phyloP scores from a whole-genome alignment of 1,140 invertebrate species.

The Gerris buenoi region DNA sequence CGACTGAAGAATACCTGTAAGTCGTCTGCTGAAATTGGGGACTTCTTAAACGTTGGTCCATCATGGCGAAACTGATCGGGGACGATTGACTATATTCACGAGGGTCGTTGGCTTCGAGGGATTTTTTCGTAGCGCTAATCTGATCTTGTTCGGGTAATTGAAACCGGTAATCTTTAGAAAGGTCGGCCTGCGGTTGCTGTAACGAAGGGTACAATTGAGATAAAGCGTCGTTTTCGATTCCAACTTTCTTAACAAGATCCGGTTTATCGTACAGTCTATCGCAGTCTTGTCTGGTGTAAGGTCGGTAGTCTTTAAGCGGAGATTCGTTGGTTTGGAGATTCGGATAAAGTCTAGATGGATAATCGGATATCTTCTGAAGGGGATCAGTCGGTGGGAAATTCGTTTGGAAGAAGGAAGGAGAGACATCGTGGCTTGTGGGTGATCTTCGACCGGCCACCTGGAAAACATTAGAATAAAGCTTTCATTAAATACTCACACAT shows the following conservation, averaged over 20 bases:
- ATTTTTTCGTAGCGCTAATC: background rate
- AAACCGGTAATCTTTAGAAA: background rate
- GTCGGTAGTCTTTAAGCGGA: background rate
- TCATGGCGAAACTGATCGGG: conserved; percentile 56
- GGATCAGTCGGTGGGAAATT: background rate
- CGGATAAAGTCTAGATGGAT: background rate
- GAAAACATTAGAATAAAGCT: background rate
- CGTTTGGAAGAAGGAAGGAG: background rate
- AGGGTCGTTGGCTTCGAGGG: background rate
- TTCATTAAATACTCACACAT: too few species aligned
- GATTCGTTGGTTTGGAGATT: background rate
- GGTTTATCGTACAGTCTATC: background rate
- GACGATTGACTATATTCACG: conserved; percentile 42
- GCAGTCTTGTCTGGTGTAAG: background rate
- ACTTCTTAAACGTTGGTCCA: conserved; percentile 37
- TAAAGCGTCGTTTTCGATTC: background rate
- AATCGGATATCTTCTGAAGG: background rate
- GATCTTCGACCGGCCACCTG: background rate
- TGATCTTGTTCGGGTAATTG: background rate
- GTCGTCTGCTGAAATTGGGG: conserved; percentile 21
- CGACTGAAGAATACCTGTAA: conserved; percentile 8
- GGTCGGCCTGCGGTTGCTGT: background rate
- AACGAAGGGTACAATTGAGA: background rate
- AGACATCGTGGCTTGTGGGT: background rate
- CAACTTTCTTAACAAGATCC: background rate